Evolutionary conservation across 35 echinoderm and acorn worm species (phyloP).

Genomic region (Lytechinus variegatus): DNA sequence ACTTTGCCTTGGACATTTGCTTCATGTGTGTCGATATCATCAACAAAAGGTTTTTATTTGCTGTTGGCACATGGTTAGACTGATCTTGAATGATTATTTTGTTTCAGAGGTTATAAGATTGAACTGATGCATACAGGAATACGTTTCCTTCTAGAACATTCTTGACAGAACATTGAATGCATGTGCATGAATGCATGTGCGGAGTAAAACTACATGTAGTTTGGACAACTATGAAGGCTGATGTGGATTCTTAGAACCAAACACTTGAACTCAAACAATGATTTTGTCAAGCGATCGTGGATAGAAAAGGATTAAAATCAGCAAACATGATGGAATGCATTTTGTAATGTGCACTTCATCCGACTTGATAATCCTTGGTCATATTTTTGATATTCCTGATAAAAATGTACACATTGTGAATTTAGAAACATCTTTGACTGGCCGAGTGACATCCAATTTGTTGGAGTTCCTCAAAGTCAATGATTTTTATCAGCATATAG

Average conservation of each 20-base stretch:
- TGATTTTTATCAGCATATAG: not conserved
- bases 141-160: not conserved
- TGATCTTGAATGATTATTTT: not conserved
- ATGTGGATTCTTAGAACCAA: not conserved
- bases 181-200: not conserved
- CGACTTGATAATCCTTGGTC: not conserved
- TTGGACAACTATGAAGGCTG: not conserved
- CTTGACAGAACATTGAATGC: not conserved
- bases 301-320: not conserved
- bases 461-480: not conserved
- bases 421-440: not conserved
- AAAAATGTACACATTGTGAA: not conserved
- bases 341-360: not conserved
- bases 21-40: not conserved
- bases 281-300: not conserved
- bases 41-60: not conserved
- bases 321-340: not conserved
- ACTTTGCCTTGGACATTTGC: not conserved
- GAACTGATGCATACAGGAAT: not conserved
- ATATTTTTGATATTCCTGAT: not conserved
- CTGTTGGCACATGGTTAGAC: not conserved
- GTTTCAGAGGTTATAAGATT: not conserved
- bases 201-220: not conserved
- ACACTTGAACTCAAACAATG: not conserved
- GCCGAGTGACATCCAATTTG: not conserved